A percentile compares a stretch with the other conserved stretches of the same genome.
Conservation (phyloP, 2,113 vertebrate genomes). For the Nettapus auritus region DNA sequence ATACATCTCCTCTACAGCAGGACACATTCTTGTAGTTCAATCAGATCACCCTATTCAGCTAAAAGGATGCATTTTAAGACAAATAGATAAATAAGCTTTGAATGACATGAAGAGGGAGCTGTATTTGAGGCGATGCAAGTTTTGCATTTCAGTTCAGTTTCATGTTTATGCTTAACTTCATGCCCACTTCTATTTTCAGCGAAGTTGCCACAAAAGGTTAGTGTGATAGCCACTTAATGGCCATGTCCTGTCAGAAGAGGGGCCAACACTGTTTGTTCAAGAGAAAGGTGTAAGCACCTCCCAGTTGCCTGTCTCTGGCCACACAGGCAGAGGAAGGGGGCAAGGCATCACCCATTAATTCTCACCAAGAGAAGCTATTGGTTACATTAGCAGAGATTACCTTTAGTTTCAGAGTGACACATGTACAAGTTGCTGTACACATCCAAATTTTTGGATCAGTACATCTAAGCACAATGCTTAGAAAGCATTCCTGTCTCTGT, state of each 20-base stretch:
- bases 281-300: neutral
- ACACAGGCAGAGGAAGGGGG: neutral
- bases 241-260: neutral
- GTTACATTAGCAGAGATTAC: neutral
- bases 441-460: neutral
- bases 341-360: neutral
- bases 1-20: neutral
- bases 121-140: neutral
- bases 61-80: neutral
- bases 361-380: neutral
- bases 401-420: neutral
- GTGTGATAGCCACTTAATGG: neutral
- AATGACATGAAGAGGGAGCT: neutral
- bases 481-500: neutral
- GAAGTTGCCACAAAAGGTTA: neutral
- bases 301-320: neutral
- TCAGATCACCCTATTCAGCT: neutral
- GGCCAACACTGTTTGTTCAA: neutral
- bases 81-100: neutral
- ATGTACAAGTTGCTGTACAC: neutral
- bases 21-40: neutral
- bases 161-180: neutral
- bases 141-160: neutral
- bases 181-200: neutral
- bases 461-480: neutral